Conservation (phyloP, 2,113 vertebrate genomes). For the Trematomus loennbergii region DNA sequence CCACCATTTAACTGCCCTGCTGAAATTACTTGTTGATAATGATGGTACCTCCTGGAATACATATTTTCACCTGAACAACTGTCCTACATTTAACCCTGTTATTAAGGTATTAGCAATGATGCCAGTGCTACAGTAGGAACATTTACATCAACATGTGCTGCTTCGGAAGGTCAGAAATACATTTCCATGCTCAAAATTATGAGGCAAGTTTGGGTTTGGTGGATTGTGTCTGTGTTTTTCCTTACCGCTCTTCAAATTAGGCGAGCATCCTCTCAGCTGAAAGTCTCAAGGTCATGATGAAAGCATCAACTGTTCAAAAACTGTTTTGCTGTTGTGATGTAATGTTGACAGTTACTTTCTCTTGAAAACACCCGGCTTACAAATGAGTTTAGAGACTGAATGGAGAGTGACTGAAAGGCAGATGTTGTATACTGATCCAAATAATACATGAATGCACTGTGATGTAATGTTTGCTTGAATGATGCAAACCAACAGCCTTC, state of each 20-base stretch:
- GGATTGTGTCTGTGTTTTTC: not conserved
- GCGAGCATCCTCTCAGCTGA: not conserved
- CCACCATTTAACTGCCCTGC: too few relatives aligned
- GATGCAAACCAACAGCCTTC: not conserved
- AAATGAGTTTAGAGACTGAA: not conserved
- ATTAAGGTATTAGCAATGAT: not conserved
- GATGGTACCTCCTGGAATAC: too few relatives aligned
- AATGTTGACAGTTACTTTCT: not conserved
- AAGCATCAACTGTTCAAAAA: not conserved
- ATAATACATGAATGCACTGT: not conserved
- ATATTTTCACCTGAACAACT: not conserved
- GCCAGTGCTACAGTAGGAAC: not conserved
- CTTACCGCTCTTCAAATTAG: not conserved
- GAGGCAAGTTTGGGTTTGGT: not conserved
- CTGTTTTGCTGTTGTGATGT: not conserved
- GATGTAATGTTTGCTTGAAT: not conserved
- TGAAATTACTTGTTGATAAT: too few relatives aligned
- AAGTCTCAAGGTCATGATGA: constrained; percentile 4
- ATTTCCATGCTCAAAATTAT: not conserved
- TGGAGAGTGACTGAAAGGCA: not conserved
- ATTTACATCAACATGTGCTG: not conserved
- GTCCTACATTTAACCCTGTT: not conserved
- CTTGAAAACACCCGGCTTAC: not conserved
- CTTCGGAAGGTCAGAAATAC: not conserved
- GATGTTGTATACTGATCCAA: not conserved